Evolutionary conservation across 2,797 vertebrate species (phyloP), one percentile per base, ranked within the genome.

Genomic region (Coluber constrictor): DNA sequence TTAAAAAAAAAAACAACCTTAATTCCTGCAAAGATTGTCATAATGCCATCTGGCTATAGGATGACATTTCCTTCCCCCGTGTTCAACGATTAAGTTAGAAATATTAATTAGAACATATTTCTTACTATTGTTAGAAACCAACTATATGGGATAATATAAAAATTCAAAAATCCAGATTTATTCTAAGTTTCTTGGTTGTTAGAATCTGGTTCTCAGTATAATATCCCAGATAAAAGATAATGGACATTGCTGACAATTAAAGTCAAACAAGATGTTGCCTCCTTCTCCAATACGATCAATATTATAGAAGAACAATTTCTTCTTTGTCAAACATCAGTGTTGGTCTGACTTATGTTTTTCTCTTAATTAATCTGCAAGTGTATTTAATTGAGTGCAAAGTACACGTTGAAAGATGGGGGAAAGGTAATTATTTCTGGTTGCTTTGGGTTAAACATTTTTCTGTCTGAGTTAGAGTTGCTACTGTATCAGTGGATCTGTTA

Each of bases 21-120:
- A 66, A 66, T 95, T 92, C 61, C 93, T 95, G 92, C 96, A 92
- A 95, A 94, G 94, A 70, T 96, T 95, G 70, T 94, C 94, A 96
- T 95, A 94, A 90, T 95, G 0, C 92, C 95, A 83, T 96, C 92
- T 92, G 92, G 94, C 93, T 93, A 25, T 86, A 66, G 90, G 54
- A 91, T 96, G 94, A 94, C 94, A 95, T 94, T 92, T 92, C 92
- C 20, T 47, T 47, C 9, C 37, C 37, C 91, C 25, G 94, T 95
- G 90, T 92, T 95, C 95, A 90, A 89, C 93, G 89, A 90, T 88
- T 95, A n/a, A 12, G 4, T 20, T 54, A 63, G 79, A 56, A 92
- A 93, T 93, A 88, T 93, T 87, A 92, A 88, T 92, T 96, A 63
- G 56, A 91, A 57, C 92, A 55, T 91, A 83, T 23, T 18, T 18